Base-by-base conservation (phyloP, 2,888 invertebrate genomes). In the Cryptocephalus primarius region DNA sequence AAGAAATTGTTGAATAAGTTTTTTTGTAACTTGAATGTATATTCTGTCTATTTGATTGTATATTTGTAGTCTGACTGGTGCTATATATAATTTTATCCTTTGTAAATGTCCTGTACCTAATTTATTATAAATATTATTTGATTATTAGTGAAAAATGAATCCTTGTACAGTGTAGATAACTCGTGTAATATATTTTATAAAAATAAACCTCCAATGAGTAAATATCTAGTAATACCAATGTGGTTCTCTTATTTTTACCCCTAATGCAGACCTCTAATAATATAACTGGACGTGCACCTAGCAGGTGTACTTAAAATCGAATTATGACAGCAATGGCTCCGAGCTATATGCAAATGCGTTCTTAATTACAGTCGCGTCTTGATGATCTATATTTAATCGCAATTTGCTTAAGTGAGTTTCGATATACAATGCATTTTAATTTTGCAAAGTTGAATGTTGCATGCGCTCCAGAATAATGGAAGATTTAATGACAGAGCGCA, bases 161-260 rank as follows among this genome's bases (percentile, higher is more conserved):
- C 51, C 66, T 62, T 71, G 71, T 71, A 71, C 70, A 71, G 70
- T 71, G 71, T 71, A 71, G 71, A 71, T 71, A 71, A 64, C 68
- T 67, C 67, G 68, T 71, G 71, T 71, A 71, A 69, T 65, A 70
- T 70, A 71, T 71, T 71, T 71, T 71, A 71, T 71, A 71, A 22
- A 22, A 70, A 70, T 67, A 67, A 69, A 68, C 64, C 66, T 65
- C 64, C 59, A 40, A 51, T 47, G 45, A 67, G 64, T 66, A 66
- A 64, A 64, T 61, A 64, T 61, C 58, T 65, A 66, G 65, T 62
- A 64, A 64, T 62, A 63, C 59, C 43, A 43, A 39, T 34, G 10
- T n/a, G 38, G n/a, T 10, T 4, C 33, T 22, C 9, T 11, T 39
- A 32, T 47, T 33, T 38, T 34, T 32, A 33, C 8, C 39, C 33